Evolutionary conservation across 2,797 vertebrate species (phyloP).

Genomic region (Stomatorhinus walkeri): DNA sequence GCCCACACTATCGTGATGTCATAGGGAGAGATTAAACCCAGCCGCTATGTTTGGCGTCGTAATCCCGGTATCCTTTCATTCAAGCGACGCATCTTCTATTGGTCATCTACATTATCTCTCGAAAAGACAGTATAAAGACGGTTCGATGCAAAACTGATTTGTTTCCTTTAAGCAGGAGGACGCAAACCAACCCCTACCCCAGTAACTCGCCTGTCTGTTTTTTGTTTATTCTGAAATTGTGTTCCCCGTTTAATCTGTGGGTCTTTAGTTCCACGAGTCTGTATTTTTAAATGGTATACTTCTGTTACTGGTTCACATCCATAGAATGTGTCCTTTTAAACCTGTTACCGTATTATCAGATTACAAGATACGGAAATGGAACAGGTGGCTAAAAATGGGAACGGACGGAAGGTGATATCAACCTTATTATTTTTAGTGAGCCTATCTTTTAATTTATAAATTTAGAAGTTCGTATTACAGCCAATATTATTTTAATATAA

Average conservation of each 20-base stretch:
- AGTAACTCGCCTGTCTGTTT: background rate
- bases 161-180: background rate
- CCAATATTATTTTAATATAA: background rate
- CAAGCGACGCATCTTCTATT: conserved; percentile 11
- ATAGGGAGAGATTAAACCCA: conserved; percentile 54
- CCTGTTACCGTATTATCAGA: conserved; percentile 51
- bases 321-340: conserved; percentile 51
- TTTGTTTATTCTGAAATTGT: background rate
- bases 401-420: conserved; percentile 25
- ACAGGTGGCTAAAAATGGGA: conserved; percentile 42
- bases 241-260: background rate
- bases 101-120: background rate
- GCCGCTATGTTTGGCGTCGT: conserved; percentile 60
- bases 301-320: conserved; percentile 32
- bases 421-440: conserved; percentile 26
- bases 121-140: background rate
- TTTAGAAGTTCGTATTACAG: background rate
- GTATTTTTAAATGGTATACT: background rate
- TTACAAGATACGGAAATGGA: conserved; percentile 42
- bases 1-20: conserved; percentile 59
- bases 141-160: background rate
- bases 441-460: conserved; percentile 17
- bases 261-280: background rate
- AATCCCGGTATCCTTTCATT: conserved; percentile 34
- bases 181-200: background rate